phyloP scores from a whole-genome alignment of 2,797 vertebrate genomes.

The Hemibagrus guttatus region DNA sequence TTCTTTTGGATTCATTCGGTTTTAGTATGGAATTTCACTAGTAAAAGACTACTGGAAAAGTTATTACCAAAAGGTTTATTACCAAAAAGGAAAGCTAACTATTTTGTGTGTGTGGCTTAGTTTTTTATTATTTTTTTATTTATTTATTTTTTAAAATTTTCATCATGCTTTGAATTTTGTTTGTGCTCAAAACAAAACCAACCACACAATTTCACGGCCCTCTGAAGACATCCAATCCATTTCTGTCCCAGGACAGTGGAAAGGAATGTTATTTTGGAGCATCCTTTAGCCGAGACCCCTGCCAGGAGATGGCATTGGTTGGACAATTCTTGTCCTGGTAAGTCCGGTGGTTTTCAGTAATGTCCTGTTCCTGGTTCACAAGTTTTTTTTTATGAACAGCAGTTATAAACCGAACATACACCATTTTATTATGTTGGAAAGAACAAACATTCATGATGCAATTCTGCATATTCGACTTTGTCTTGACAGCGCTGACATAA shows the following conservation, averaged over 20 bases:
- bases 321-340: slow-evolving; percentile 75
- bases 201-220: slow-evolving; percentile 40
- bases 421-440: not conserved
- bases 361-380: slow-evolving; percentile 65
- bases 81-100: not conserved
- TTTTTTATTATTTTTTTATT: not conserved
- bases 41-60: not conserved
- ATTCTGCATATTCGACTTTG: slow-evolving; percentile 32
- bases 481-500: not conserved
- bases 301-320: slow-evolving; percentile 69
- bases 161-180: slow-evolving; percentile 50
- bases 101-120: not conserved
- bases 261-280: slow-evolving; percentile 71
- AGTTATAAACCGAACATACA: slow-evolving; percentile 17
- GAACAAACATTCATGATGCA: not conserved
- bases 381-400: slow-evolving; percentile 23
- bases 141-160: not conserved
- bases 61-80: not conserved
- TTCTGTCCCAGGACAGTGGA: slow-evolving; percentile 73
- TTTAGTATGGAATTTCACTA: not conserved
- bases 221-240: slow-evolving; percentile 65
- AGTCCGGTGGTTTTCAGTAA: slow-evolving; percentile 70
- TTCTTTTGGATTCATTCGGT: too few relatives aligned
- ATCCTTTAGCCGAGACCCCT: slow-evolving; percentile 65
- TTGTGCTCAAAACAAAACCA: slow-evolving; percentile 50